phyloP scores from a whole-genome alignment of 2,888 invertebrate species.

The Amphipyra tragopoginis region DNA sequence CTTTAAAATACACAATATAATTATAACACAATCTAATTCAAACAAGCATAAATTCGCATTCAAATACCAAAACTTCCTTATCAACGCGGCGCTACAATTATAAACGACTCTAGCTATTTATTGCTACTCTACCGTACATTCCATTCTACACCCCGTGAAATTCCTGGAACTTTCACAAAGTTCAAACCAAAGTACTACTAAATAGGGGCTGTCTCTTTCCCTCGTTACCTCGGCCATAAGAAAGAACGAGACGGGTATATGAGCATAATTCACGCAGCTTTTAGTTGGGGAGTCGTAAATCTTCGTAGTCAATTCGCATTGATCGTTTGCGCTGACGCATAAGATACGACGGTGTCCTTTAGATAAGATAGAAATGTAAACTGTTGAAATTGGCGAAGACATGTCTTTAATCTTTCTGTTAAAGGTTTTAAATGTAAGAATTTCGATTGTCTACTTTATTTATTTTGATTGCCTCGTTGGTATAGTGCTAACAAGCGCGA shows the following conservation, averaged over 20 bases:
- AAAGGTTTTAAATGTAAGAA: conserved; percentile 7
- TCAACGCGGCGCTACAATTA: conserved; percentile 44
- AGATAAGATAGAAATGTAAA: conserved; percentile 47
- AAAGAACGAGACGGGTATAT: conserved; percentile 64
- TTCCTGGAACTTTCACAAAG: conserved; percentile 59
- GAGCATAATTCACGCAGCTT: conserved; percentile 77
- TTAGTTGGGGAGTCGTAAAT: conserved; percentile 78
- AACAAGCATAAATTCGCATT: conserved; percentile 42
- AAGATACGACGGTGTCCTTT: conserved; percentile 68
- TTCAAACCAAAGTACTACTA: conserved; percentile 50
- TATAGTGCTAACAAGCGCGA: no score
- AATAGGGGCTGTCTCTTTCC: conserved; percentile 53
- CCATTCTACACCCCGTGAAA: conserved; percentile 50
- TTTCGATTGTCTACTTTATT: conserved; percentile 1
- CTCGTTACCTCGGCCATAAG: conserved; percentile 20
- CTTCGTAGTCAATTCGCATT: conserved; percentile 77
- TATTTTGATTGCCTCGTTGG: no score
- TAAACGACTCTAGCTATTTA: conserved; percentile 52
- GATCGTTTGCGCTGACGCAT: conserved; percentile 74
- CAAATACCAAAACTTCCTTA: conserved; percentile 45
- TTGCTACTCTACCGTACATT: conserved; percentile 49
- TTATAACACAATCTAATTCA: conserved; percentile 3
- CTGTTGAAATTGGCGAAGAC: conserved; percentile 33
- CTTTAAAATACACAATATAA: neutral
- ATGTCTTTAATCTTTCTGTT: conserved; percentile 24